Percentiles rank a stretch among this genome's conserved stretches.
These are phyloP conservation scores for Gadus chalcogrammus DNA, from an alignment of 2,113 vertebrate species.

Conservation along the genomic window DNA sequence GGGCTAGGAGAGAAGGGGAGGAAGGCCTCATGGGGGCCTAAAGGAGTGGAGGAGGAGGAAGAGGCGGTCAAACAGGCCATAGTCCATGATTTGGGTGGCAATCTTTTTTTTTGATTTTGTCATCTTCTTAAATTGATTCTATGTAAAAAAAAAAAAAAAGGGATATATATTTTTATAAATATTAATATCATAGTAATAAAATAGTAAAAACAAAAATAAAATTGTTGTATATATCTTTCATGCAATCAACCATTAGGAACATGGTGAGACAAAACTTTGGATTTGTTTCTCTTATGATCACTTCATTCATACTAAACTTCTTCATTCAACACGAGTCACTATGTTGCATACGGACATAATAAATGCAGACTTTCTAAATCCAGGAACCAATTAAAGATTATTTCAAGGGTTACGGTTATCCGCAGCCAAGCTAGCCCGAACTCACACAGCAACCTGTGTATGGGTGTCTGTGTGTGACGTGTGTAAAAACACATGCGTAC, in stretches of 20 bases:
- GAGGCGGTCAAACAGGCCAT: background rate
- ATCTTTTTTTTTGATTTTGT: background rate
- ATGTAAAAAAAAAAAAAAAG: background rate
- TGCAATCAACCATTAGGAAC: too few species aligned
- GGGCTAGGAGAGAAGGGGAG: conserved; percentile 72
- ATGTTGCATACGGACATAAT: too few species aligned
- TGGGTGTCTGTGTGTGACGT: background rate
- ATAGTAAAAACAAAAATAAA: background rate
- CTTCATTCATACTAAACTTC: too few species aligned
- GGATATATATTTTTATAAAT: background rate
- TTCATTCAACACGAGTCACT: background rate
- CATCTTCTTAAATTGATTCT: background rate
- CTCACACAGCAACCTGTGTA: conserved; percentile 6
- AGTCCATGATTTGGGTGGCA: too few species aligned
- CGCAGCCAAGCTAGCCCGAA: conserved; percentile 12
- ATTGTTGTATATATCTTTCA: too few species aligned
- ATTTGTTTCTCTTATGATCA: too few species aligned
- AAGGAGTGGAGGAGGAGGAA: background rate
- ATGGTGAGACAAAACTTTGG: too few species aligned
- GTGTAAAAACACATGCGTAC: conserved; percentile 6
- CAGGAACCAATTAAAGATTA: background rate
- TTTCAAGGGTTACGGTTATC: conserved; percentile 1
- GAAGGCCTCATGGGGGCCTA: conserved; percentile 65
- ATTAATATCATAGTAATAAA: background rate
- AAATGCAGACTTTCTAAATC: background rate